Evolutionary conservation across 2,797 vertebrate genomes (phyloP).

Genomic region (Pterois miles): DNA sequence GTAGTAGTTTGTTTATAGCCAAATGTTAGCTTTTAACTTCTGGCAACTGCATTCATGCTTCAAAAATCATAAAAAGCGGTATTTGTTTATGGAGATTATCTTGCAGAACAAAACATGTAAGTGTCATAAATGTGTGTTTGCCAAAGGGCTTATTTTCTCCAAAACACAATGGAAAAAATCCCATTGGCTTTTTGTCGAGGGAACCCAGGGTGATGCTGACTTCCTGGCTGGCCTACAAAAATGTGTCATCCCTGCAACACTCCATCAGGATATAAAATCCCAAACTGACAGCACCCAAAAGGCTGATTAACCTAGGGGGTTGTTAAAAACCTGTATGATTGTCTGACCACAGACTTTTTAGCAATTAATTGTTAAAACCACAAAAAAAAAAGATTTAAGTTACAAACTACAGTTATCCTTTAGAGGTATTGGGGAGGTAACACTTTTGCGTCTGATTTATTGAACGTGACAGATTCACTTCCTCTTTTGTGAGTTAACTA

Average conservation of each 20-base stretch:
- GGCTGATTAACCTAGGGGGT: background rate
- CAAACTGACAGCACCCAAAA: background rate
- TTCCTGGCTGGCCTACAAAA: background rate
- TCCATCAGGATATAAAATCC: background rate
- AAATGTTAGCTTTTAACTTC: too few relatives aligned
- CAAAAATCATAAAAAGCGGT: too few relatives aligned
- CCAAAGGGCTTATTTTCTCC: too few relatives aligned
- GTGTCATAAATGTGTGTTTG: too few relatives aligned
- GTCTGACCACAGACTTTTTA: background rate
- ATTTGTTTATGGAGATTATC: too few relatives aligned
- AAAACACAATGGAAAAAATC: too few relatives aligned
- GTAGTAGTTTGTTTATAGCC: too few relatives aligned
- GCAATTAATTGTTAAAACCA: background rate
- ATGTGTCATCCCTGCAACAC: background rate
- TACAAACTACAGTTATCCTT: background rate
- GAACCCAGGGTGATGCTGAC: background rate
- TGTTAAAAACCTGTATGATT: background rate
- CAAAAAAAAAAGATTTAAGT: background rate
- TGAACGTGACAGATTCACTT: conserved; percentile 43
- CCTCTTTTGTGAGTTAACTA: conserved; percentile 42
- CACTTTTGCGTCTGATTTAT: conserved; percentile 21
- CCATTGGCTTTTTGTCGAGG: too few relatives aligned
- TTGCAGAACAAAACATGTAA: too few relatives aligned
- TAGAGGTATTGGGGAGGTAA: background rate
- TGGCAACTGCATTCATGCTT: accelerated